A percentile compares a stretch with the other conserved stretches of the same genome.
These are phyloP conservation scores for Rhyacophila evoluta DNA, from an alignment of 2,888 invertebrate species.

Conservation along the genomic window DNA sequence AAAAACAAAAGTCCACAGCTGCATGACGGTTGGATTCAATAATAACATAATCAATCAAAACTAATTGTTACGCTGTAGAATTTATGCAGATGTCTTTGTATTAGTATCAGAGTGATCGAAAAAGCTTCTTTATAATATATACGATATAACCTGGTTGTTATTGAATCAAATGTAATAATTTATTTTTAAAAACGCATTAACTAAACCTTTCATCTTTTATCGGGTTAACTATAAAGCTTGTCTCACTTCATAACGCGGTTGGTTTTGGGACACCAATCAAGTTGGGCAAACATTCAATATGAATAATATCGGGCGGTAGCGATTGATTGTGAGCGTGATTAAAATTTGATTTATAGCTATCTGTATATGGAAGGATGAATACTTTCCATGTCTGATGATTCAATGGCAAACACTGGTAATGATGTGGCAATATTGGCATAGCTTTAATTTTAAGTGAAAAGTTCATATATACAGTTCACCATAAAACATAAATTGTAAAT, in stretches of 20 bases:
- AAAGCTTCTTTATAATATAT: too few relatives aligned
- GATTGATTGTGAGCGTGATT: conserved; percentile 40
- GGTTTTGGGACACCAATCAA: conserved; percentile 40
- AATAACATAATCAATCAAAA: too few relatives aligned
- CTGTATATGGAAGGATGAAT: background rate
- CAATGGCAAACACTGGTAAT: background rate
- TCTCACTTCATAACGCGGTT: conserved; percentile 7
- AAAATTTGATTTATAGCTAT: conserved; percentile 36
- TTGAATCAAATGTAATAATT: too few relatives aligned
- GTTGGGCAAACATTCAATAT: conserved; percentile 42
- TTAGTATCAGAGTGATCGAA: too few relatives aligned
- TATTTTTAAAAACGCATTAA: too few relatives aligned
- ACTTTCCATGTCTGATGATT: background rate
- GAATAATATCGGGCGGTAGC: conserved; percentile 26
- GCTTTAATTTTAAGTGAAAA: background rate
- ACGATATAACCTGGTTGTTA: too few relatives aligned
- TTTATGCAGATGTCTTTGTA: too few relatives aligned
- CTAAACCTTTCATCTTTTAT: background rate
- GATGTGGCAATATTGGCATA: background rate
- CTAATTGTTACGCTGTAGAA: too few relatives aligned
- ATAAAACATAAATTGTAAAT: too few relatives aligned
- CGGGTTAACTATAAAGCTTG: background rate
- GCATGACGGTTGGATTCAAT: too few relatives aligned
- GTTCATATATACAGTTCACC: too few relatives aligned
- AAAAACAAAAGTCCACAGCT: too few relatives aligned